Conservation (phyloP, 2,888 invertebrate species). For the Pharmacophagus antenor region DNA sequence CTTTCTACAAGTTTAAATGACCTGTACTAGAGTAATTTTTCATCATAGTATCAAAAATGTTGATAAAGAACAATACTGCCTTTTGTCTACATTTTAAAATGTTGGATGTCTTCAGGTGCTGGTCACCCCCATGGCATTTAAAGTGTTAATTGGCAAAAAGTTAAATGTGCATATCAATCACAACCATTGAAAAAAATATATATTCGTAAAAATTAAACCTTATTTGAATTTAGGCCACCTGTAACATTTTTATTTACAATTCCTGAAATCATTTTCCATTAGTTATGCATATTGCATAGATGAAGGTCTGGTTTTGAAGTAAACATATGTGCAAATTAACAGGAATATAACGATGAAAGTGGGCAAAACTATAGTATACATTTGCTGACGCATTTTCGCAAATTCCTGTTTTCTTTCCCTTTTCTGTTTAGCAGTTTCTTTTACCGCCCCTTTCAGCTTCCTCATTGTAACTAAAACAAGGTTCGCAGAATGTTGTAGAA, state of each 20-base stretch:
- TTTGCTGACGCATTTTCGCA: constrained; percentile 87
- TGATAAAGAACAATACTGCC: no score
- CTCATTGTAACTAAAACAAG: constrained; percentile 78
- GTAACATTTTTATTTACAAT: constrained; percentile 34
- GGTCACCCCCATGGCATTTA: no score
- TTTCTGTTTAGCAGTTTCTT: constrained; percentile 91
- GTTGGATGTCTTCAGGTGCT: no score
- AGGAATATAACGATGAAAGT: constrained; percentile 85
- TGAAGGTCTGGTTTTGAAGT: constrained; percentile 87
- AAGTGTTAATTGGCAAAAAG: background rate
- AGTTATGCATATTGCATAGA: constrained; percentile 64
- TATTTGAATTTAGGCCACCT: constrained; percentile 14
- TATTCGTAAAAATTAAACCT: background rate
- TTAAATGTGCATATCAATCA: constrained; percentile 27
- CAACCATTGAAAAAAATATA: constrained; percentile 34
- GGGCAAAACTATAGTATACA: constrained; percentile 89
- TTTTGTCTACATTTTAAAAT: no score
- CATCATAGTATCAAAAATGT: no score
- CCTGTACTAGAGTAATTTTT: no score
- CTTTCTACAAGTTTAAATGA: no score
- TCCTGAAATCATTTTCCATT: constrained; percentile 18
- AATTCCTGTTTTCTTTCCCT: constrained; percentile 92
- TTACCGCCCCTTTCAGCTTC: constrained; percentile 89
- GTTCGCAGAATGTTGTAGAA: constrained; percentile 19
- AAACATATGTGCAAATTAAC: constrained; percentile 88